A percentile compares a stretch with the other conserved stretches of the same genome.
These are phyloP conservation scores for Chionoecetes opilio DNA, from an alignment of 1,140 invertebrate genomes.

Conservation along the genomic window DNA sequence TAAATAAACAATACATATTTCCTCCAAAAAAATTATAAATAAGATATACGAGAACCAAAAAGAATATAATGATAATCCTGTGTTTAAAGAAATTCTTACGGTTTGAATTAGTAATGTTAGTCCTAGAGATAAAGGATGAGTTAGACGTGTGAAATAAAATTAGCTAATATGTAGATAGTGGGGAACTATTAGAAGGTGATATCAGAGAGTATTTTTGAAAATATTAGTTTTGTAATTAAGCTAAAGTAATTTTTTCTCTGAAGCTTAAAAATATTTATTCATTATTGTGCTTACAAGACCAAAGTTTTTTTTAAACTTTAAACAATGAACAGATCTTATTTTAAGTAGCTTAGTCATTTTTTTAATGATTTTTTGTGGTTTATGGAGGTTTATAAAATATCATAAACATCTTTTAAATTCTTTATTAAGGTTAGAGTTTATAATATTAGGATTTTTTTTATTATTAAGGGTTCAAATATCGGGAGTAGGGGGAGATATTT, in stretches of 20 bases:
- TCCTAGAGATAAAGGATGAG: conserved; percentile 17
- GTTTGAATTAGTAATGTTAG: conserved; percentile 24
- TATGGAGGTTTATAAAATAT: too few relatives aligned
- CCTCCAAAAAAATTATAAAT: background rate
- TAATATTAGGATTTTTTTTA: conserved; percentile 8
- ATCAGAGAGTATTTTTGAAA: too few relatives aligned
- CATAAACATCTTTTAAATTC: too few relatives aligned
- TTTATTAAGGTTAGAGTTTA: too few relatives aligned
- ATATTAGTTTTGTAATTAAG: background rate
- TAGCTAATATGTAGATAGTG: background rate
- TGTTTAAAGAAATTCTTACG: background rate
- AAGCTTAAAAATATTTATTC: background rate
- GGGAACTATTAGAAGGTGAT: background rate
- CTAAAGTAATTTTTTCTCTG: background rate
- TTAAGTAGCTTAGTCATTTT: background rate
- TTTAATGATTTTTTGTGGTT: background rate
- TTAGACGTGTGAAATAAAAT: background rate
- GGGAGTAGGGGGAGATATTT: background rate
- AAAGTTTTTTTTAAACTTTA: background rate
- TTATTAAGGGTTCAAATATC: conserved; percentile 34
- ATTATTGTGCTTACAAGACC: background rate
- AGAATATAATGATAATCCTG: background rate
- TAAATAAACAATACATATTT: background rate
- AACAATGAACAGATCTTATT: background rate
- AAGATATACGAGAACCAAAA: background rate